Conservation (phyloP, 2,797 vertebrate genomes). For the Molossus molossus region DNA sequence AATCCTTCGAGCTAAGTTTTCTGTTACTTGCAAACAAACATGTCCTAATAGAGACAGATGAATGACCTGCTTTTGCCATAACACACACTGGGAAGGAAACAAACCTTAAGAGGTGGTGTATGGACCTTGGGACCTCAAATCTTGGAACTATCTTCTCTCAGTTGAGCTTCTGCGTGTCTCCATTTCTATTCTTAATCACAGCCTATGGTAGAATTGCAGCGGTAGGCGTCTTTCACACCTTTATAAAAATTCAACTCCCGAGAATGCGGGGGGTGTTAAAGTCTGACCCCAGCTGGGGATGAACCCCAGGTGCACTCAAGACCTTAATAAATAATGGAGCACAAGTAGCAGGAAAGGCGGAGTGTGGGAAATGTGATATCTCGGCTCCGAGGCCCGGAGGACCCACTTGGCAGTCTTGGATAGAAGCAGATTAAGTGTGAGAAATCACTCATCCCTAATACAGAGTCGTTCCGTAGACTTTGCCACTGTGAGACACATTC, state of each 20-base stretch:
- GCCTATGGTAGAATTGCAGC: neutral
- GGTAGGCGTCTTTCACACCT: constrained; percentile 66
- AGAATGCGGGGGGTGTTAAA: constrained; percentile 78
- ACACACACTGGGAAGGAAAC: neutral
- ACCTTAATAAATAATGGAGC: constrained; percentile 90
- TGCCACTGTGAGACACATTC: constrained; percentile 88
- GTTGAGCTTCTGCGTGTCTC: constrained; percentile 2
- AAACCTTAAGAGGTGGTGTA: neutral
- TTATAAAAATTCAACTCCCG: constrained; percentile 58
- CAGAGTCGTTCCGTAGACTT: constrained; percentile 85
- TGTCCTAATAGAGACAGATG: neutral
- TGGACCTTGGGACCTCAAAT: neutral
- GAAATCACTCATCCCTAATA: constrained; percentile 92
- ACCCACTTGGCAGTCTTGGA: constrained; percentile 88
- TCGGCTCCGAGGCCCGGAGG: constrained; percentile 89
- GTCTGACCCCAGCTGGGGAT: constrained; percentile 77
- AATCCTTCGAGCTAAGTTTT: neutral
- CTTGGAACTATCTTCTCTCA: neutral
- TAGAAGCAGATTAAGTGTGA: constrained; percentile 91
- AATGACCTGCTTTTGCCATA: neutral
- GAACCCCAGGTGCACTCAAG: constrained; percentile 84
- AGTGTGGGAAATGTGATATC: constrained; percentile 90
- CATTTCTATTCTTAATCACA: constrained; percentile 25
- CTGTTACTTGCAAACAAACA: neutral
- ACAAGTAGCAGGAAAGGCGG: constrained; percentile 83